Conservation (phyloP, 2,797 vertebrate genomes). For the Poeciliopsis infans region DNA sequence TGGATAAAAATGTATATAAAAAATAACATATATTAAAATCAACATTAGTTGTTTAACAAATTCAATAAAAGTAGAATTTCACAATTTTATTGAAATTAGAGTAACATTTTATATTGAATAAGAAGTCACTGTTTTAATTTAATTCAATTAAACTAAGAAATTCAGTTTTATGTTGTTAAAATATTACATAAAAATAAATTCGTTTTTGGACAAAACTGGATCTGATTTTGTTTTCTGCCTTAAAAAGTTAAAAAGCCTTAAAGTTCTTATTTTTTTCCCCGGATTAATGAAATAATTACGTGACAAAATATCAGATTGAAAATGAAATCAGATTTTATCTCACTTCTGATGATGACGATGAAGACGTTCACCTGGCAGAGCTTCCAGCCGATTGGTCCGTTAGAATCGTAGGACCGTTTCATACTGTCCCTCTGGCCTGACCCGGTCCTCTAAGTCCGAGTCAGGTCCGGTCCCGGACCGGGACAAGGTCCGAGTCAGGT, state of each 20-base stretch:
- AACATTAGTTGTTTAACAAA: neutral
- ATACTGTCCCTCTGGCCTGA: too few species aligned
- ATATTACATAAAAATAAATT: neutral
- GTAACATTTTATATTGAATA: too few species aligned
- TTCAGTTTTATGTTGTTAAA: neutral
- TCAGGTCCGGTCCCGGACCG: too few species aligned
- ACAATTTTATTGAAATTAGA: too few species aligned
- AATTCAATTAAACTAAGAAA: neutral
- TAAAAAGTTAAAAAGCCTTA: neutral
- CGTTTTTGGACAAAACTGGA: too few species aligned
- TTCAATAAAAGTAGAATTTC: neutral
- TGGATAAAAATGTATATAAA: neutral
- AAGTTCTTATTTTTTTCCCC: neutral
- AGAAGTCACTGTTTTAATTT: neutral
- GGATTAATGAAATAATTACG: neutral
- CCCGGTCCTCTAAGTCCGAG: too few species aligned
- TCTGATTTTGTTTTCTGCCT: too few species aligned
- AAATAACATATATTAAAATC: neutral
- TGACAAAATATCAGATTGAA: neutral
- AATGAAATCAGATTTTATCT: too few species aligned
- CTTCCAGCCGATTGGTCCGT: constrained; percentile 29
- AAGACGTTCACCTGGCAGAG: neutral
- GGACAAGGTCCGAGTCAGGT: too few species aligned
- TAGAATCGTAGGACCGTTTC: neutral
- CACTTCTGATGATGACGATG: neutral